Evolutionary conservation across 2,888 invertebrate genomes (phyloP), one percentile per base, ranked within the genome.

Genomic region (Pristionchus japonicus): DNA sequence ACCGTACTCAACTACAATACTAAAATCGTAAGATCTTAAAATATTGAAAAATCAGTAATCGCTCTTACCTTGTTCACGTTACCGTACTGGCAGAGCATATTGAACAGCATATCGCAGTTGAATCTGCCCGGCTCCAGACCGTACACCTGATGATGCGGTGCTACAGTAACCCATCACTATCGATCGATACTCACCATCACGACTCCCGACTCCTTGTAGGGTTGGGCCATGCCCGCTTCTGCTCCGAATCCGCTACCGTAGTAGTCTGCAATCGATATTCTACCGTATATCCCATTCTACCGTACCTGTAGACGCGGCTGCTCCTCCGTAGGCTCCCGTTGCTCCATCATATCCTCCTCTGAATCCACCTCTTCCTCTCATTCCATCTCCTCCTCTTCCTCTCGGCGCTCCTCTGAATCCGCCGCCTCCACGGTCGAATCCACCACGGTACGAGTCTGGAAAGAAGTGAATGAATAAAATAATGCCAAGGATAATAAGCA

Each of bases 81-180:
- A 93, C 99, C 99, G 95, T 99, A 99, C 90, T 99, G 96, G 95
- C 99, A 99, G 96, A 99, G 97, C 93, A 99, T 96, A 96, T 99
- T 99, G 96, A 99, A 99, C 90, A 99, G 96, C 94, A 97, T 96
- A 95, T 98, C 98, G 91, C 98, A 97, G 95, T 98, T 99, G 95
- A 98, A 97, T 93, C 97, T 97, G 93, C 97, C 96, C 88, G 97
- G 97, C 95, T 98, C 97, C 90, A 99, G 96, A 3, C 98, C 98
- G 95, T 99, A 99, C 88, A 99, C 98, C 98, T 99, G 98, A 96
- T 98, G 97, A 90, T 99, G 15, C 11, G 4, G n/a, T 1, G 37
- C 11, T 70, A 70, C 70, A 40, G 70, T 70, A 23, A 70, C 40
- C 23, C 61, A 1, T 52, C 23, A 17, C 70, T n/a, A 17, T 70